These are phyloP conservation scores for Saguinus midas DNA, from an alignment of 2,113 vertebrate species.

Conservation along the genomic window DNA sequence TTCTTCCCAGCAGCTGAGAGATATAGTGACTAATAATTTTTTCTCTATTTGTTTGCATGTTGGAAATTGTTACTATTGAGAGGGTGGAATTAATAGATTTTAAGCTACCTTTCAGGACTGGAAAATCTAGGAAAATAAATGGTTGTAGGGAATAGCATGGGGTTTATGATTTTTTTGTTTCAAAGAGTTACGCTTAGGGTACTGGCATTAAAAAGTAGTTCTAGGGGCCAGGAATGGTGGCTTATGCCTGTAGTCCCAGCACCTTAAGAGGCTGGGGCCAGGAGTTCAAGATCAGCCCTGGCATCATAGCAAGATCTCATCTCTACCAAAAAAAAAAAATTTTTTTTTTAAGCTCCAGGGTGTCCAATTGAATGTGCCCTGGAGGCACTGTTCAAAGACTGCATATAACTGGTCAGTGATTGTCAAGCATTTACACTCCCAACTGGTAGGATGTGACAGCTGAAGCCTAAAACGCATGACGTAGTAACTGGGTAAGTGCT, in stretches of 20 bases:
- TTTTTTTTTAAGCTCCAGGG: neutral
- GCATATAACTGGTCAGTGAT: neutral
- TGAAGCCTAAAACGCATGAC: neutral
- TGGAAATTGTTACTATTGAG: neutral
- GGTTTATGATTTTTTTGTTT: constrained; percentile 12
- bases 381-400: neutral
- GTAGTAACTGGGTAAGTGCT: constrained; percentile 11
- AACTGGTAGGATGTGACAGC: neutral
- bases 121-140: constrained; percentile 29
- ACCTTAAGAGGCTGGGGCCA: no score
- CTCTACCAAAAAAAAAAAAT: no score
- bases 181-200: neutral
- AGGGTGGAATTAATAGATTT: neutral
- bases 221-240: neutral
- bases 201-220: neutral
- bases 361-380: neutral
- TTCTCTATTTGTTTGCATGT: constrained; percentile 18
- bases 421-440: neutral
- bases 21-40: neutral
- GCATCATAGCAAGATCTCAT: no score
- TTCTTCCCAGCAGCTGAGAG: constrained; percentile 17
- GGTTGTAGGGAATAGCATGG: neutral
- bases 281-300: no score
- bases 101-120: constrained; percentile 33
- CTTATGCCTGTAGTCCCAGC: no score